phyloP scores from a whole-genome alignment of 2,797 vertebrate species.

The Sebastes jordani region DNA sequence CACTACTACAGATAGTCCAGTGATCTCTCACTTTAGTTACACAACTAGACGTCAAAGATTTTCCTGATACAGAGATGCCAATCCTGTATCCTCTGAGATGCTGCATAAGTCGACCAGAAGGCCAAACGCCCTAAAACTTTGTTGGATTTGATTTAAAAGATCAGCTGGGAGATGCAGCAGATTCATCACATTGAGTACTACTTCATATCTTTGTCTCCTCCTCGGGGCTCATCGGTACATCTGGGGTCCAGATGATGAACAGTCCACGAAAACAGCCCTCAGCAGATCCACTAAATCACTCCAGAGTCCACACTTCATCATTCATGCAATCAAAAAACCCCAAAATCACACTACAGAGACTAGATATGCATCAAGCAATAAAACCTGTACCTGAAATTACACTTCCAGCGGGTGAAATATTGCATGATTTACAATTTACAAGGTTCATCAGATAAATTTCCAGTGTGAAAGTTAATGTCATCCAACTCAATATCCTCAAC shows the following conservation, averaged over 20 bases:
- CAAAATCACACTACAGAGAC: slow-evolving; percentile 11
- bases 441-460: slow-evolving; percentile 33
- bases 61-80: not conserved
- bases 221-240: slow-evolving; percentile 20
- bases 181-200: not conserved
- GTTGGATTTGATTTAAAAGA: not conserved
- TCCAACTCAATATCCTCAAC: slow-evolving; percentile 38
- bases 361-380: not conserved
- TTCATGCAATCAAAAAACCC: not conserved
- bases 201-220: not conserved
- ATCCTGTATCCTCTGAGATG: not conserved
- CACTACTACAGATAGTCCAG: not conserved
- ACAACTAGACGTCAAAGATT: not conserved
- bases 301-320: not conserved
- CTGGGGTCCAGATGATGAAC: slow-evolving; percentile 23
- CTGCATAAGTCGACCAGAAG: not conserved
- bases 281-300: not conserved
- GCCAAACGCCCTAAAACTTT: not conserved
- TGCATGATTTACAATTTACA: slow-evolving; percentile 13
- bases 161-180: not conserved
- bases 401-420: slow-evolving; percentile 15
- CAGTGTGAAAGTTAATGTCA: slow-evolving; percentile 9
- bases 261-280: not conserved
- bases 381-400: slow-evolving; percentile 1
- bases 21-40: not conserved